A percentile compares a stretch with the other conserved stretches of the same genome.
These are phyloP conservation scores for Epizoanthus rinbou DNA, from an alignment of 92 coral and sea anemone species.

Conservation along the genomic window DNA sequence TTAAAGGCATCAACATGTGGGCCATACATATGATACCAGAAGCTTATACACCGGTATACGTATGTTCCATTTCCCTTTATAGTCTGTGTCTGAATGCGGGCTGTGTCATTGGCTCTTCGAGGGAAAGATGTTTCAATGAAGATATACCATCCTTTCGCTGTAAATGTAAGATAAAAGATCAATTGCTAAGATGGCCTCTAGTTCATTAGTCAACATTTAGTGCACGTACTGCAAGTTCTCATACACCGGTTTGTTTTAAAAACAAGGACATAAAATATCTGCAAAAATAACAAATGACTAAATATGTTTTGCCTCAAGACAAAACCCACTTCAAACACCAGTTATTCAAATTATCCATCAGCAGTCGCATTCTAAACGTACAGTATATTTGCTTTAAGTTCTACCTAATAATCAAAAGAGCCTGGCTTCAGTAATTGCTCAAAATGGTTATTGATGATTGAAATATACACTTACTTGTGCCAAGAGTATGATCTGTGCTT, in stretches of 20 bases:
- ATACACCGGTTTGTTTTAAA: too few relatives aligned
- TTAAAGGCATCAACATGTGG: constrained; percentile 85
- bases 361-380: too few relatives aligned
- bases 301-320: too few relatives aligned
- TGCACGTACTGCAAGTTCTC: neutral
- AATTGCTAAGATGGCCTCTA: neutral
- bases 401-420: neutral
- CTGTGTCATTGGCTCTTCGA: constrained; percentile 75
- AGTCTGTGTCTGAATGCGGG: constrained; percentile 69
- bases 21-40: constrained; percentile 99
- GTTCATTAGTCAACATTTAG: neutral
- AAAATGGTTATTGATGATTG: neutral
- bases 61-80: constrained; percentile 74
- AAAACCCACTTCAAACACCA: too few relatives aligned
- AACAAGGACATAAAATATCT: too few relatives aligned
- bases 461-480: constrained; percentile 67
- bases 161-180: neutral
- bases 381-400: too few relatives aligned
- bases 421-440: neutral
- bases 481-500: constrained; percentile 80
- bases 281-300: too few relatives aligned
- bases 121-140: constrained; percentile 89
- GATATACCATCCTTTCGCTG: constrained; percentile 89
- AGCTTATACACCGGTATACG: constrained; percentile 75
- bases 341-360: too few relatives aligned